Evolutionary conservation across 1,140 invertebrate genomes (phyloP).

Genomic region (Ceratosolen fusciceps): DNA sequence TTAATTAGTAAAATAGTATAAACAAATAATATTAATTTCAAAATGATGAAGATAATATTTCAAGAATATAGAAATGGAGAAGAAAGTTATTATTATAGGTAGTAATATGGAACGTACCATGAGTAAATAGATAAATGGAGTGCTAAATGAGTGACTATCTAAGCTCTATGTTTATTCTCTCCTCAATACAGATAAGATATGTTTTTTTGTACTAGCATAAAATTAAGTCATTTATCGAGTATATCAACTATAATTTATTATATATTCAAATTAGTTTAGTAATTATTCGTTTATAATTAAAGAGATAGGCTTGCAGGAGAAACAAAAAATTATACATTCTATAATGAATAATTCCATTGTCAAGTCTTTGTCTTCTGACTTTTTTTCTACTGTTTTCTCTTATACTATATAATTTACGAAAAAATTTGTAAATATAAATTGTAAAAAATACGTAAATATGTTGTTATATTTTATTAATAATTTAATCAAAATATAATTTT

Average conservation of each 20-base stretch:
- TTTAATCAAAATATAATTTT: too few species aligned
- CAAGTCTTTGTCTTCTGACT: too few species aligned
- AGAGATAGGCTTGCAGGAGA: background rate
- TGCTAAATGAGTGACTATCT: constrained; percentile 20
- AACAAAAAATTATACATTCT: constrained; percentile 16
- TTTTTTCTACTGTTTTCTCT: constrained; percentile 44
- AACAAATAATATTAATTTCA: background rate
- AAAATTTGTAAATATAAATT: too few species aligned
- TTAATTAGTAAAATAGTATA: background rate
- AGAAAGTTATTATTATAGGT: background rate
- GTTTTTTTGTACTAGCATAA: constrained; percentile 3
- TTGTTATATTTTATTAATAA: too few species aligned
- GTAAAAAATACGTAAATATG: too few species aligned
- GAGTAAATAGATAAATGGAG: background rate
- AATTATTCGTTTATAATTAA: constrained; percentile 61
- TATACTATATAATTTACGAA: too few species aligned
- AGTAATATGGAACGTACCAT: background rate
- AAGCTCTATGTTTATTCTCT: constrained; percentile 23
- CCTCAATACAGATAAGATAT: constrained; percentile 2
- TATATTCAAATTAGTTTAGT: constrained; percentile 60
- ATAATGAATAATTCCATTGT: background rate
- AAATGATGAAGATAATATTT: constrained; percentile 5
- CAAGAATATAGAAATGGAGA: constrained; percentile 11
- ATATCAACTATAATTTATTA: constrained; percentile 59
- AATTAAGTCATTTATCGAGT: constrained; percentile 47